A percentile compares a stretch with the other conserved stretches of the same genome.
These are phyloP conservation scores for Cherax quadricarinatus DNA, from an alignment of 1,140 invertebrate genomes.

Conservation along the genomic window DNA sequence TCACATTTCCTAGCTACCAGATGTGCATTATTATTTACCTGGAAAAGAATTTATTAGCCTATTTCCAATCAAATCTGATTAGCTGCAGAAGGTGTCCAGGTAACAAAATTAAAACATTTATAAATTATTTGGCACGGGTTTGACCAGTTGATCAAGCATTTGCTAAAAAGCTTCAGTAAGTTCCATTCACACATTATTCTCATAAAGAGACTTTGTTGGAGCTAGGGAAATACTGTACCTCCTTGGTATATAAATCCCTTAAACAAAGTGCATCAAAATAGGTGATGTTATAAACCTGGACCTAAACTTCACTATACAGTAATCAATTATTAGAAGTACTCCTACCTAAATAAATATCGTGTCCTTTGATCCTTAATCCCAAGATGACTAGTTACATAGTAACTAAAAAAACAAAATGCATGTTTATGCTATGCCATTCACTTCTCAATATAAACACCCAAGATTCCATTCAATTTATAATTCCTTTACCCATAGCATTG, in stretches of 20 bases:
- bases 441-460: slow-evolving; percentile 1
- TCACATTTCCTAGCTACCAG: background rate
- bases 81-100: slow-evolving; percentile 48
- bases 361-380: slow-evolving; percentile 62
- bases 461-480: background rate
- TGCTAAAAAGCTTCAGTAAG: background rate
- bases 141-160: slow-evolving; percentile 31
- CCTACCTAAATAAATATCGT: slow-evolving; percentile 11
- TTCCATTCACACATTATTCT: slow-evolving; percentile 4
- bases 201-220: background rate
- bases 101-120: slow-evolving; percentile 25
- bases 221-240: background rate
- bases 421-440: background rate
- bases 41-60: background rate
- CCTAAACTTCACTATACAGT: background rate
- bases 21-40: background rate
- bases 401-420: slow-evolving; percentile 31
- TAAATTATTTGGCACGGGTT: slow-evolving; percentile 65
- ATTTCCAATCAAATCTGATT: background rate
- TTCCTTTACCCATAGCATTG: background rate
- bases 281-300: slow-evolving; percentile 23
- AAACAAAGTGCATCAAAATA: slow-evolving; percentile 10
- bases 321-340: no score
- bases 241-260: background rate
- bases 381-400: slow-evolving; percentile 64